Conservation (phyloP, 2,113 vertebrate genomes). For the Eulemur macaco region DNA sequence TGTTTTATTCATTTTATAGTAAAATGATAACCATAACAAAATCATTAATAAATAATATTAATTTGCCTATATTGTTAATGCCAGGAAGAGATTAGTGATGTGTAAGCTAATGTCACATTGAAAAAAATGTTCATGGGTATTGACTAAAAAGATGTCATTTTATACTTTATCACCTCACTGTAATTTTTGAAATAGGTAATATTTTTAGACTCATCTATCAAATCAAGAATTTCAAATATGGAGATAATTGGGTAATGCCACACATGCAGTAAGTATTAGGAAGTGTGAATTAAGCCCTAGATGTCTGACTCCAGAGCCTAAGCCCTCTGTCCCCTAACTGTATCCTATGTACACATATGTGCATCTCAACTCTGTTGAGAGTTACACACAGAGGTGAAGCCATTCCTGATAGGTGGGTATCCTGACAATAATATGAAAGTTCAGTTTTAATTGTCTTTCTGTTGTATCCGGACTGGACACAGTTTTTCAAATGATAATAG, state of each 20-base stretch:
- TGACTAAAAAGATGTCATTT: background rate
- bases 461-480: background rate
- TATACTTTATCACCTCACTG: background rate
- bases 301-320: background rate
- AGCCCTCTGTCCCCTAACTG: background rate
- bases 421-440: background rate
- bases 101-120: background rate
- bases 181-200: background rate
- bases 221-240: background rate
- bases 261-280: background rate
- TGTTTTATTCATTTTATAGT: background rate
- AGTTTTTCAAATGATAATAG: background rate
- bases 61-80: background rate
- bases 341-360: background rate
- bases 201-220: background rate
- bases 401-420: background rate
- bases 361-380: background rate
- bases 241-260: background rate
- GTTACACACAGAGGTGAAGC: background rate
- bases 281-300: background rate
- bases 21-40: background rate
- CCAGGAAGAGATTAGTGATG: background rate
- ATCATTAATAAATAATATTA: background rate
- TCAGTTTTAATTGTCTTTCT: background rate
- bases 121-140: background rate